A percentile compares a stretch with the other conserved stretches of the same genome.
These are phyloP conservation scores for Machaerirhynchus nigripectus DNA, from an alignment of 2,113 vertebrate genomes.

Conservation along the genomic window DNA sequence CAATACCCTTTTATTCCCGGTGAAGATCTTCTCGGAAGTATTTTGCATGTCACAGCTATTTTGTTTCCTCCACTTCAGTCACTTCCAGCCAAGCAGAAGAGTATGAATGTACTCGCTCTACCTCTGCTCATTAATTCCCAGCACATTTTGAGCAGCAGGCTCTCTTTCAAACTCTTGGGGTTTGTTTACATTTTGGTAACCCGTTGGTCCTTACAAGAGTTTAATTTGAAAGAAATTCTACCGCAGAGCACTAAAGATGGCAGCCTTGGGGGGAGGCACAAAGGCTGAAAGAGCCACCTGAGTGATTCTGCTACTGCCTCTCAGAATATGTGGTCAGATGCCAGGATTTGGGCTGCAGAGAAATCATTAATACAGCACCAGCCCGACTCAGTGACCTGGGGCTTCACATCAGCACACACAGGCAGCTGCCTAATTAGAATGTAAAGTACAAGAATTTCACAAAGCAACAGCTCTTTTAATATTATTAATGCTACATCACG, in stretches of 20 bases:
- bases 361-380: not conserved
- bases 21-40: constrained; percentile 32
- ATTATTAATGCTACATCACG: not conserved
- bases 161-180: not conserved
- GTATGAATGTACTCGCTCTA: not conserved
- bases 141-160: not conserved
- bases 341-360: not conserved
- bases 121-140: not conserved
- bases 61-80: constrained; percentile 5
- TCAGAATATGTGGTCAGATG: not conserved
- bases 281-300: not conserved
- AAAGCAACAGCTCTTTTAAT: not conserved
- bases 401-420: not conserved
- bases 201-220: not conserved
- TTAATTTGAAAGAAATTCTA: not conserved
- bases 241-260: not conserved
- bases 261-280: not conserved
- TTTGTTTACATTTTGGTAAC: not conserved
- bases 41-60: not conserved
- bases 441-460: not conserved
- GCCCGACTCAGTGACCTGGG: not conserved
- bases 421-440: not conserved
- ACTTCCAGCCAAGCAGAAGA: not conserved
- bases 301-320: not conserved
- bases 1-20: constrained; percentile 13